phyloP scores from a whole-genome alignment of 2,888 invertebrate species.

The Polydrusus cervinus region DNA sequence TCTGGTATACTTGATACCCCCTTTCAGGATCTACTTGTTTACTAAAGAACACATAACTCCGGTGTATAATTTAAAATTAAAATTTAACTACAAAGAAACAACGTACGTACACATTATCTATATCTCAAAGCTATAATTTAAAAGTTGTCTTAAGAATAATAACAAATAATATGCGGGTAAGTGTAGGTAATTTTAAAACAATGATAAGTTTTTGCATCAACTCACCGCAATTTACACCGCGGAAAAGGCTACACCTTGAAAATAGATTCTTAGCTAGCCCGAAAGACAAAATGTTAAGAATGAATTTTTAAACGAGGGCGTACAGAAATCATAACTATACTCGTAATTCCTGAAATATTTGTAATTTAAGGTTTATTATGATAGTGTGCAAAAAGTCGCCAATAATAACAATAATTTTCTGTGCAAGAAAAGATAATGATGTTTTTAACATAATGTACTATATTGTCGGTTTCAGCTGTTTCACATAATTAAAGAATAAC shows the following conservation, averaged over 20 bases:
- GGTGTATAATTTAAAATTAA: conserved; percentile 11
- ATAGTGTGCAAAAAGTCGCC: too few relatives aligned
- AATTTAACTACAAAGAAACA: neutral
- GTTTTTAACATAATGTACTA: conserved; percentile 12
- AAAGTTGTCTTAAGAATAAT: neutral
- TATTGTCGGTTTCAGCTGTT: conserved; percentile 10
- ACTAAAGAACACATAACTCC: neutral
- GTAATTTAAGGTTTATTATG: too few relatives aligned
- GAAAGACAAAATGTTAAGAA: too few relatives aligned
- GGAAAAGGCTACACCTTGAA: too few relatives aligned
- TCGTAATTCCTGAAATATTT: too few relatives aligned
- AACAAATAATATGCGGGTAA: conserved; percentile 19
- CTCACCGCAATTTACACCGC: too few relatives aligned
- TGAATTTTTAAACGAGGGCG: too few relatives aligned
- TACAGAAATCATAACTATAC: too few relatives aligned
- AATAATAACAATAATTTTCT: conserved; percentile 17
- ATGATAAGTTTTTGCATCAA: too few relatives aligned
- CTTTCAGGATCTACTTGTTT: neutral
- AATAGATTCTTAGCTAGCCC: too few relatives aligned
- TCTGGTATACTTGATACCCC: too few relatives aligned
- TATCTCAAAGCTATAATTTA: conserved; percentile 6
- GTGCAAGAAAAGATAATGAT: conserved; percentile 8
- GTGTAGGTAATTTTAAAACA: conserved; percentile 4
- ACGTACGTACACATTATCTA: neutral
- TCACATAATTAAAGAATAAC: neutral